A percentile compares a stretch with the other conserved stretches of the same genome.
Evolutionary conservation across 2,113 vertebrate species (phyloP).

Genomic region (Holacanthus passer): DNA sequence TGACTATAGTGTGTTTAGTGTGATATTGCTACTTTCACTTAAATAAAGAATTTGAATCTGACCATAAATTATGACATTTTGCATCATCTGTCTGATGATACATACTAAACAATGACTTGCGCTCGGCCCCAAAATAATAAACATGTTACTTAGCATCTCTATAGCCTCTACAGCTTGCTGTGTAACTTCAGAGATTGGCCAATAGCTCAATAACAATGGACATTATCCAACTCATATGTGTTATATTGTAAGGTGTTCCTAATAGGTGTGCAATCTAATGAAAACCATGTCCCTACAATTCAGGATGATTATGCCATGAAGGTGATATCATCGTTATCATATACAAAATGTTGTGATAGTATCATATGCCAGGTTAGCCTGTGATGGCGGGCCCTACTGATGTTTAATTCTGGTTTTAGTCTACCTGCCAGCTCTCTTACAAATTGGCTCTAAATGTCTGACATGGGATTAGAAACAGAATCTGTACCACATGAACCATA

Average conservation of each 20-base stretch:
- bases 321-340: conserved; percentile 2
- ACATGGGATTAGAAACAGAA: conserved; percentile 66
- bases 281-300: not conserved
- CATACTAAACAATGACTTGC: not conserved
- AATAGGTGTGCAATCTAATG: not conserved
- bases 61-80: not conserved
- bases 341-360: not conserved
- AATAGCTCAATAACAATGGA: not conserved
- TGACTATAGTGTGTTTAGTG: too few species aligned
- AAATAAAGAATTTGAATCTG: not conserved
- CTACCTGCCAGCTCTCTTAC: conserved; percentile 32
- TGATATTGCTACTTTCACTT: not conserved
- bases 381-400: not conserved
- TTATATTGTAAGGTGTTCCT: not conserved
- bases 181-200: not conserved
- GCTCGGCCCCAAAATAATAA: not conserved
- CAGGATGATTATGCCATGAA: not conserved
- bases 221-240: not conserved
- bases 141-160: not conserved
- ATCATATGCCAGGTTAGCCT: not conserved
- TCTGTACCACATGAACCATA: conserved; percentile 56
- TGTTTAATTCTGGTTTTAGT: conserved; percentile 43
- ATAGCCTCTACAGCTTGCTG: not conserved
- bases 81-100: not conserved
- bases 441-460: conserved; percentile 57